Percentiles rank a stretch among this genome's conserved stretches.
phyloP scores from a whole-genome alignment of 2,113 vertebrate species.

The Ictidomys tridecemlineatus region DNA sequence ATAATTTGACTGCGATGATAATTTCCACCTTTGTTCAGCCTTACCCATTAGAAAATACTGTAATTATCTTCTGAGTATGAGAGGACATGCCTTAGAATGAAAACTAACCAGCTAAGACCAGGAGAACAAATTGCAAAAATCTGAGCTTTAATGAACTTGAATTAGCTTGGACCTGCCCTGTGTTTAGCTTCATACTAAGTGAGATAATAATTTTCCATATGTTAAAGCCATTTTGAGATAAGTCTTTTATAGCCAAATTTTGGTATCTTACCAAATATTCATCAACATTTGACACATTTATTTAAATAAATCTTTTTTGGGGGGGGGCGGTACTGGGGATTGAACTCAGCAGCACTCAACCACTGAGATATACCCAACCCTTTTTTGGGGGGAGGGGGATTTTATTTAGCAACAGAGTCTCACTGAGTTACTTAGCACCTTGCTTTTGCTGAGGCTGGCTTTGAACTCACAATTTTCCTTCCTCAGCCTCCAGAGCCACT shows the following conservation, averaged over 20 bases:
- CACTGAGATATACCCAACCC: too few species aligned
- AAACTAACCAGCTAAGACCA: neutral
- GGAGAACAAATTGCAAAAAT: neutral
- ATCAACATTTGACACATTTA: neutral
- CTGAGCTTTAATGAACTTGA: neutral
- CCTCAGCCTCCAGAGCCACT: too few species aligned
- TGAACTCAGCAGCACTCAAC: too few species aligned
- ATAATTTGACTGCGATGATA: neutral
- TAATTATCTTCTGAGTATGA: neutral
- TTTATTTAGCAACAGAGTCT: too few species aligned
- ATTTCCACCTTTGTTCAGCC: neutral
- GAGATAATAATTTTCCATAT: neutral
- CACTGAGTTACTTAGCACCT: too few species aligned
- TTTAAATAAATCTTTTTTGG: neutral
- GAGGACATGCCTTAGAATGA: neutral
- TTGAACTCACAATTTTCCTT: too few species aligned
- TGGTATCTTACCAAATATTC: neutral
- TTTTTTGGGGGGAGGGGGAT: too few species aligned
- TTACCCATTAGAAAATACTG: neutral
- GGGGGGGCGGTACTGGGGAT: too few species aligned
- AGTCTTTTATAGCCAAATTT: neutral
- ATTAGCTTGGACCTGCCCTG: neutral
- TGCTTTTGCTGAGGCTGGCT: too few species aligned
- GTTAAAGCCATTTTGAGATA: conserved; percentile 31
- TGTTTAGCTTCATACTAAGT: neutral